Conservation (phyloP, 1,140 invertebrate genomes). For the Leptestheria dahalacensis region DNA sequence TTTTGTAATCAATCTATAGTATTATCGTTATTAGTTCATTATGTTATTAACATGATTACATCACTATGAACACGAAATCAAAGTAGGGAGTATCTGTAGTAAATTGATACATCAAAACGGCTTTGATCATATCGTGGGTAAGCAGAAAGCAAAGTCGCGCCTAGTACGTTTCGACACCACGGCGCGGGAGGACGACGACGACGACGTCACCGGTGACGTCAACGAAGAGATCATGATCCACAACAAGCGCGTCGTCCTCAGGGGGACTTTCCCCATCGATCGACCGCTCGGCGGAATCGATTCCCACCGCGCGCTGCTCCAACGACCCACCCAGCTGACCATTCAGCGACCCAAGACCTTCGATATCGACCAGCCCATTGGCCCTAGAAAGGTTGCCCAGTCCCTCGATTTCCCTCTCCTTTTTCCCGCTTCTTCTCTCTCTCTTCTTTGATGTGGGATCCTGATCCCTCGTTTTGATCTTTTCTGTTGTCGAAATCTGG, state of each 20-base stretch:
- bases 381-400: not conserved
- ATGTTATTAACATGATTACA: too few relatives aligned
- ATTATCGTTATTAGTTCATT: too few relatives aligned
- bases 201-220: not conserved
- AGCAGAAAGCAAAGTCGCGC: not conserved
- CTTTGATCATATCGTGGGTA: too few relatives aligned
- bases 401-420: not conserved
- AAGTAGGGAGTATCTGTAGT: too few relatives aligned
- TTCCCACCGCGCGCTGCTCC: not conserved
- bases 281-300: constrained; percentile 4
- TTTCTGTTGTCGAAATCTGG: too few relatives aligned
- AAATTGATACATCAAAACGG: too few relatives aligned
- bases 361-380: constrained; percentile 7
- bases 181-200: not conserved
- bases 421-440: not conserved
- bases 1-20: too few relatives aligned
- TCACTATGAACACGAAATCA: too few relatives aligned
- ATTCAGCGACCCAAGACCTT: not conserved
- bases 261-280: constrained; percentile 20
- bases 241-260: constrained; percentile 16
- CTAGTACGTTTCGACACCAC: not conserved
- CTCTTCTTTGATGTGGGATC: not conserved
- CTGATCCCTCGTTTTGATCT: too few relatives aligned
- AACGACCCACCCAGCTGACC: constrained; percentile 1
- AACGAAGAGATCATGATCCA: not conserved